Percentiles rank a stretch among this genome's conserved stretches.
Conservation (phyloP, 1,140 invertebrate genomes). For the Globodera rostochiensis region DNA sequence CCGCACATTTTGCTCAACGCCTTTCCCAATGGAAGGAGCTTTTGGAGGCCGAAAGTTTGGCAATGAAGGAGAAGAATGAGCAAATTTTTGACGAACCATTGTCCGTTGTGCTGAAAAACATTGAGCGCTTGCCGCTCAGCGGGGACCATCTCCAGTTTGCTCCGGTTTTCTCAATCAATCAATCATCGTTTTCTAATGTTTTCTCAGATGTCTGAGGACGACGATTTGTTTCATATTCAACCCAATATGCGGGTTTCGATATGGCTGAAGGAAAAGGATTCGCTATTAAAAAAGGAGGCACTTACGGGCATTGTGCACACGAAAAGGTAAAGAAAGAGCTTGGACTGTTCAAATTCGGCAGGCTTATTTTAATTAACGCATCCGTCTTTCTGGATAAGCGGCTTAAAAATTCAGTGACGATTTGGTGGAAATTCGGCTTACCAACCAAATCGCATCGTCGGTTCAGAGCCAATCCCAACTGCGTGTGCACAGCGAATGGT, state of each 20-base stretch:
- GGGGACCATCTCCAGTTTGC: not conserved
- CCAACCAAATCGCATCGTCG: not conserved
- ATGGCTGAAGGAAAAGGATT: not conserved
- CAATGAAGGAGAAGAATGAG: not conserved
- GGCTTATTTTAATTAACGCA: too few species aligned
- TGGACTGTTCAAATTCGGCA: too few species aligned
- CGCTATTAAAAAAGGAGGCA: not conserved
- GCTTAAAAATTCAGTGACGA: not conserved
- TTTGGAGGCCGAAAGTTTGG: not conserved
- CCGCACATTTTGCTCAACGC: not conserved
- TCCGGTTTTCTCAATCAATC: not conserved
- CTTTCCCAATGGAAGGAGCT: constrained; percentile 3
- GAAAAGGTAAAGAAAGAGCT: not conserved
- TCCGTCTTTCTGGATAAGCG: too few species aligned
- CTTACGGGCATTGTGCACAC: not conserved
- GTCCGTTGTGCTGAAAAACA: not conserved
- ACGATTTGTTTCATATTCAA: not conserved
- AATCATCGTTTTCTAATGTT: not conserved
- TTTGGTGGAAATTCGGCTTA: not conserved
- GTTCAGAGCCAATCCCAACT: not conserved
- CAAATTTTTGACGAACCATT: not conserved
- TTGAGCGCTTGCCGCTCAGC: not conserved
- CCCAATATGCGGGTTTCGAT: not conserved
- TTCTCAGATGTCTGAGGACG: not conserved
- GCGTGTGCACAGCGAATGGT: not conserved